A percentile compares a stretch with the other conserved stretches of the same genome.
Conservation (phyloP, 1,140 invertebrate genomes). For the Pinna nobilis region DNA sequence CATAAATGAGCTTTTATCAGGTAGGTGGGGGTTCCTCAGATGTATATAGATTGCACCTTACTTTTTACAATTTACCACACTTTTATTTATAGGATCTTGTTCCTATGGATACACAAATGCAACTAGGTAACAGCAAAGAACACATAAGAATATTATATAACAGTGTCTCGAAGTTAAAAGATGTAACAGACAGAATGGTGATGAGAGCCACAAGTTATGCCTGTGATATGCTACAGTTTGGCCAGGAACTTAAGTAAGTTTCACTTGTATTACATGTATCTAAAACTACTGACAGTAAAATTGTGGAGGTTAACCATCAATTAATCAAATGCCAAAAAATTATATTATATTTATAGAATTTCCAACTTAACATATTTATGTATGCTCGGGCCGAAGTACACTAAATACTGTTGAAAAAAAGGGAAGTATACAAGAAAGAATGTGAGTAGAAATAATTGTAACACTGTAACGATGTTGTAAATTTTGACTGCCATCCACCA, state of each 20-base stretch:
- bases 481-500: too few relatives aligned
- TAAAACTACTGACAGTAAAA: too few relatives aligned
- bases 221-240: constrained; percentile 77
- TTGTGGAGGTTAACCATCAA: too few relatives aligned
- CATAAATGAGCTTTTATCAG: too few relatives aligned
- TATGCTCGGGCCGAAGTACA: too few relatives aligned
- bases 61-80: neutral
- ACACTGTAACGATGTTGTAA: neutral
- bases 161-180: constrained; percentile 79
- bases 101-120: constrained; percentile 79
- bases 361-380: too few relatives aligned
- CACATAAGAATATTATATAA: constrained; percentile 79
- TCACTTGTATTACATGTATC: neutral
- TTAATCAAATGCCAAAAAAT: too few relatives aligned
- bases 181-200: constrained; percentile 79
- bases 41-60: too few relatives aligned
- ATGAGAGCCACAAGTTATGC: constrained; percentile 78
- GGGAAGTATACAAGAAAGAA: too few relatives aligned
- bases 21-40: too few relatives aligned
- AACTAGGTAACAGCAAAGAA: constrained; percentile 80
- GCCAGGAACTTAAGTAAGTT: constrained; percentile 68
- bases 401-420: too few relatives aligned
- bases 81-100: constrained; percentile 76
- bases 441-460: neutral
- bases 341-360: too few relatives aligned